phyloP scores from a whole-genome alignment of 2,888 invertebrate species.

The Lathronympha strigana region DNA sequence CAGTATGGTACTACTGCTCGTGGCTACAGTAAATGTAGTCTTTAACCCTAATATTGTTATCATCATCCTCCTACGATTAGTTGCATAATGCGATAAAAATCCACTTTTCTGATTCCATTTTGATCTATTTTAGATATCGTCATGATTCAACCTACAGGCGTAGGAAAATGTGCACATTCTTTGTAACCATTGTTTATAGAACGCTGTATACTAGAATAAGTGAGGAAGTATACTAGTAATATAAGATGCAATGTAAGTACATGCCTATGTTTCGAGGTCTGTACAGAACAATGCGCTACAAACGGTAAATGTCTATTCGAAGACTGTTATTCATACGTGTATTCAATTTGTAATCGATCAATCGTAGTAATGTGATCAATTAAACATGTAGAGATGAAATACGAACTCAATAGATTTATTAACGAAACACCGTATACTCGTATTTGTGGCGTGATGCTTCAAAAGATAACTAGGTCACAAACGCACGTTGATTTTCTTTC shows the following conservation, averaged over 20 bases:
- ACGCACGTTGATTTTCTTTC: too few relatives aligned
- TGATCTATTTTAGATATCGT: too few relatives aligned
- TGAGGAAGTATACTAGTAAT: neutral
- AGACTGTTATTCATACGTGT: conserved; percentile 24
- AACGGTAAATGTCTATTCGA: conserved; percentile 27
- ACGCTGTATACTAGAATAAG: neutral
- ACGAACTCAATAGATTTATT: conserved; percentile 3
- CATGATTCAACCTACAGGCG: too few relatives aligned
- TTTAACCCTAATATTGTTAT: too few relatives aligned
- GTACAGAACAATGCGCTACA: conserved; percentile 17
- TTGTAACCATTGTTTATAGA: too few relatives aligned
- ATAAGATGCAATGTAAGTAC: conserved; percentile 18
- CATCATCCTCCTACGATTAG: too few relatives aligned
- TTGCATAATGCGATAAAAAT: too few relatives aligned
- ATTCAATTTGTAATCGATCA: conserved; percentile 30
- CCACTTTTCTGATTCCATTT: too few relatives aligned
- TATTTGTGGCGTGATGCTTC: neutral
- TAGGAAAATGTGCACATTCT: too few relatives aligned
- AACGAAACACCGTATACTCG: neutral
- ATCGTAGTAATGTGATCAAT: conserved; percentile 15
- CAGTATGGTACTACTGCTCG: too few relatives aligned
- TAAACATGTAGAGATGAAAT: conserved; percentile 1
- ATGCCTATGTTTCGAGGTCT: neutral
- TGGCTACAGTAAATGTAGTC: too few relatives aligned
- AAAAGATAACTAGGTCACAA: neutral